Percentiles rank a stretch among this genome's conserved stretches.
Evolutionary conservation across 1,140 invertebrate species (phyloP).

Genomic region (Diorhabda sublineata): DNA sequence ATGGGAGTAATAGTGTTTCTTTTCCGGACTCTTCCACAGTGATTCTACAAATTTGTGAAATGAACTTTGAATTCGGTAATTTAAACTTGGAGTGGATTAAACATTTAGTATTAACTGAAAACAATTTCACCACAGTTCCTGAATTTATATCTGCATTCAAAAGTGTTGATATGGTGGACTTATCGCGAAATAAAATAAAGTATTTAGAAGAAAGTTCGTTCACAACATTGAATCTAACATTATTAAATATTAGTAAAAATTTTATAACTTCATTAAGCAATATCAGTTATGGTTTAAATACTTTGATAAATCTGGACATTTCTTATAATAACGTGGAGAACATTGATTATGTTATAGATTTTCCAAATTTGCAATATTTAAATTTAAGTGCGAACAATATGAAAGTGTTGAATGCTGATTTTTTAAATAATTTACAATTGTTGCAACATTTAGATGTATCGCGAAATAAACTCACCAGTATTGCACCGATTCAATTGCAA

Average conservation of each 20-base stretch:
- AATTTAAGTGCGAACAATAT: constrained; percentile 69
- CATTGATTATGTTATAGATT: constrained; percentile 53
- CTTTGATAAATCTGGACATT: constrained; percentile 56
- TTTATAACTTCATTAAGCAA: constrained; percentile 51
- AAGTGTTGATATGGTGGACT: constrained; percentile 51
- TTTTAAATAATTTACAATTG: constrained; percentile 60
- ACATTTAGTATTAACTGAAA: constrained; percentile 52
- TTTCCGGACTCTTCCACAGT: constrained; percentile 14
- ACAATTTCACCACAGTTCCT: constrained; percentile 48
- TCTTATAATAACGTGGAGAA: constrained; percentile 60
- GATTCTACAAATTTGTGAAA: constrained; percentile 20
- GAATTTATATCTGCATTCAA: constrained; percentile 33
- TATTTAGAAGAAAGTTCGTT: constrained; percentile 33
- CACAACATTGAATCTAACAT: constrained; percentile 44
- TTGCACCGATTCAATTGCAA: constrained; percentile 68
- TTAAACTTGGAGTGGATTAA: constrained; percentile 47
- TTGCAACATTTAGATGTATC: constrained; percentile 78
- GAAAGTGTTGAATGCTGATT: constrained; percentile 52
- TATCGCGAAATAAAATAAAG: constrained; percentile 52
- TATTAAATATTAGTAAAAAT: constrained; percentile 56
- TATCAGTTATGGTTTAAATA: constrained; percentile 50
- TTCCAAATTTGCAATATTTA: constrained; percentile 62
- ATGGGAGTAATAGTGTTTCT: constrained; percentile 11
- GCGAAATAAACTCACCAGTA: constrained; percentile 65
- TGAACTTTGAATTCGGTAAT: constrained; percentile 37